Base-by-base conservation (phyloP, 2,113 vertebrate genomes). In the Nerophis ophidion region DNA sequence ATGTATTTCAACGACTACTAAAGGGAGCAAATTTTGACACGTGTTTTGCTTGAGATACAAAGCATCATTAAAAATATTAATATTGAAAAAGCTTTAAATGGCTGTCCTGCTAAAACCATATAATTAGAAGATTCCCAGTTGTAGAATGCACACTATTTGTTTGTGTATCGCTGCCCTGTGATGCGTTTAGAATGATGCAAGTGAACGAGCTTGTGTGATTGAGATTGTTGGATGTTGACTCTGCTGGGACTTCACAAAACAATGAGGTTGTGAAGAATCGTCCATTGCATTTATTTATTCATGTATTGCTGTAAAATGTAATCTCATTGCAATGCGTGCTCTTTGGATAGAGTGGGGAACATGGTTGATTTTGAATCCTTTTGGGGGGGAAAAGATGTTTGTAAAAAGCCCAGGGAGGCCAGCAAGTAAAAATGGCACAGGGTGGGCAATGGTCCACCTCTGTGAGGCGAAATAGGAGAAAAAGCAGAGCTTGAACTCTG, bases 401-500 rank as follows among this genome's bases (percentile, higher is more conserved):
- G 8, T 7, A 35, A 53, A 36, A n/a, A 53, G 13, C 26, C 13
- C 8, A 33, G 12, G 34, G 6, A n/a, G 33, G 33, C 33, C n/a
- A 53, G 33, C 5, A 34, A 36, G 33, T 51, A 52, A 33, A 7
- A 52, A 34, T 8, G 14, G 8, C 33, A 14, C 33, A 35, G 14
- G 33, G n/a, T 15, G 33, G 13, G 35, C 14, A 4, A 5, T 36
- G 14, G 33, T 53, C 34, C 13, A 53, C 13, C 7, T 8, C 14
- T 53, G 4, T 53, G 13, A n/a, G 14, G 14, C 7, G 36, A 53
- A 53, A 53, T 8, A 14, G 26, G 26, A 51, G 11, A 51, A 26
- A 33, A 51, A 51, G 12, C 49, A 51, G 19, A 33, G 11, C 26
- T 51, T 51, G 49, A 50, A 50, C 48, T 50, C 48, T 50, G 17